These are phyloP conservation scores for Drosophila paramelanica DNA, from an alignment of 2,888 invertebrate genomes.

Conservation along the genomic window DNA sequence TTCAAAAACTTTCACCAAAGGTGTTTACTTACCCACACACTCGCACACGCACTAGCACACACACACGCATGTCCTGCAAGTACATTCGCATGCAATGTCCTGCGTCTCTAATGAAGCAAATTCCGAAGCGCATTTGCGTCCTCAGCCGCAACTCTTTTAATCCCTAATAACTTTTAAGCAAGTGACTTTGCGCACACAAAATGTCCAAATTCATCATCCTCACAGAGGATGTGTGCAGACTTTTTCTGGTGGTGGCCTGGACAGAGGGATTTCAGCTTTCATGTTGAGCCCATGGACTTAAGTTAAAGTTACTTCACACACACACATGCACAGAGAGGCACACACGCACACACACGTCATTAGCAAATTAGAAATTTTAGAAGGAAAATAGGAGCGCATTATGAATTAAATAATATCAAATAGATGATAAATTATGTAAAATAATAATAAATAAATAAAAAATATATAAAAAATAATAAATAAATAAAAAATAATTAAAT, in stretches of 20 bases:
- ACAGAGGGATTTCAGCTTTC: constrained; percentile 50
- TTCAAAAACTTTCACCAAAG: constrained; percentile 81
- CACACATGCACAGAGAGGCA: neutral
- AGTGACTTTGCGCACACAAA: constrained; percentile 80
- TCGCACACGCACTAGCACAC: constrained; percentile 4
- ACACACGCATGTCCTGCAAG: constrained; percentile 30
- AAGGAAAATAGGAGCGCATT: neutral
- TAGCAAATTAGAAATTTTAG: constrained; percentile 43
- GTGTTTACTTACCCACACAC: constrained; percentile 63
- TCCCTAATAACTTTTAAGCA: constrained; percentile 81
- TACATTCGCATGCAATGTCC: constrained; percentile 15
- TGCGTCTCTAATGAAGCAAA: constrained; percentile 70
- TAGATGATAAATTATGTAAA: too few relatives aligned
- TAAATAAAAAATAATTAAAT: too few relatives aligned
- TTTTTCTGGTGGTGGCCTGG: constrained; percentile 21
- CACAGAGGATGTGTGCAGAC: constrained; percentile 24
- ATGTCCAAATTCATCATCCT: constrained; percentile 80
- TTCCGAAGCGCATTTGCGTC: constrained; percentile 61
- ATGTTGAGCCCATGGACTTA: constrained; percentile 46
- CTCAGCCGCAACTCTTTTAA: constrained; percentile 75
- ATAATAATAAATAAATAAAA: too few relatives aligned
- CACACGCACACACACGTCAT: constrained; percentile 23
- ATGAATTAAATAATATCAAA: too few relatives aligned
- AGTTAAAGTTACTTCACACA: constrained; percentile 15
- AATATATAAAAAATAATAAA: too few relatives aligned